Evolutionary conservation across 2,888 invertebrate species (phyloP).

Genomic region (Opisthograptis luteolata): DNA sequence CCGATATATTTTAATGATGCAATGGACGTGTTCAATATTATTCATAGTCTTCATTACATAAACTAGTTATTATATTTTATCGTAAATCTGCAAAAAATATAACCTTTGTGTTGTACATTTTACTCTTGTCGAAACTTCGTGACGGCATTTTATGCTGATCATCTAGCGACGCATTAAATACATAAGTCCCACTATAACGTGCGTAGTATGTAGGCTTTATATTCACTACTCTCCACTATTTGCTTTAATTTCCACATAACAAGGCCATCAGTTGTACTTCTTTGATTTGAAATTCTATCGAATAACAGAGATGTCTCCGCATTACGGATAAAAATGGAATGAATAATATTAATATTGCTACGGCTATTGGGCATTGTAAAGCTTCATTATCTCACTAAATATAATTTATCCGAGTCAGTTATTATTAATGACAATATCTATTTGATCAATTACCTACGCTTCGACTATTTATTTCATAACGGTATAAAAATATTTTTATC

Average conservation of each 20-base stretch:
- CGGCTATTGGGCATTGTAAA: slow-evolving; percentile 59
- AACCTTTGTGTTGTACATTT: slow-evolving; percentile 70
- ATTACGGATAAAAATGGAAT: slow-evolving; percentile 66
- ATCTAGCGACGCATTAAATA: slow-evolving; percentile 68
- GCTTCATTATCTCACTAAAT: slow-evolving; percentile 64
- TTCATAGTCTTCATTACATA: slow-evolving; percentile 62
- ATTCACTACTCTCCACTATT: slow-evolving; percentile 57
- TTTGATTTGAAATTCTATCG: slow-evolving; percentile 58
- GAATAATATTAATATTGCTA: slow-evolving; percentile 60
- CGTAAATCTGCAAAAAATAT: slow-evolving; percentile 82
- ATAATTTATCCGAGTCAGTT: slow-evolving; percentile 49
- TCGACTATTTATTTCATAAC: slow-evolving; percentile 66
- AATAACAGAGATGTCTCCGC: slow-evolving; percentile 49
- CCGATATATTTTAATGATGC: slow-evolving; percentile 55
- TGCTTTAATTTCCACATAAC: slow-evolving; percentile 61
- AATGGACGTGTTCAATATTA: slow-evolving; percentile 72
- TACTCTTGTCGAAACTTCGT: slow-evolving; percentile 58
- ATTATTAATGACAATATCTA: slow-evolving; percentile 47
- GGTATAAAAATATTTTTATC: slow-evolving; percentile 78
- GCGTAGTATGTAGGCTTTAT: slow-evolving; percentile 49
- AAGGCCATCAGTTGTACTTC: slow-evolving; percentile 81
- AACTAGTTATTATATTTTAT: slow-evolving; percentile 55
- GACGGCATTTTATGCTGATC: slow-evolving; percentile 71
- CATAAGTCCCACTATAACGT: slow-evolving; percentile 49
- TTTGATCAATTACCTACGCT: slow-evolving; percentile 69